These are phyloP conservation scores for Schizopygopsis pylzovi DNA, from an alignment of 2,797 vertebrate genomes.

Conservation along the genomic window DNA sequence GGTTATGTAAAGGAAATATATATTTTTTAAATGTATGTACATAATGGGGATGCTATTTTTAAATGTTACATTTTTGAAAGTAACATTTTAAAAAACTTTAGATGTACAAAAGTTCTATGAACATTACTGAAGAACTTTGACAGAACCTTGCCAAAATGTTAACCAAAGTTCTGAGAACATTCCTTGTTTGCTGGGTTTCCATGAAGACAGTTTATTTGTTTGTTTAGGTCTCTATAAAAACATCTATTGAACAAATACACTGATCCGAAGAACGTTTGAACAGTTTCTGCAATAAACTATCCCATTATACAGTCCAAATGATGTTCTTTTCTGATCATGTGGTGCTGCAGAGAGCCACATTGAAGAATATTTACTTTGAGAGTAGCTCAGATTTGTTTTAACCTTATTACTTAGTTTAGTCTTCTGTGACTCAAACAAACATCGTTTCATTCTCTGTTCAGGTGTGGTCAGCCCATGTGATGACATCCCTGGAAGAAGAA, in stretches of 20 bases:
- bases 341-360: not conserved
- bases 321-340: not conserved
- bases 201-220: not conserved
- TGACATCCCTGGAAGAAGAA: slow-evolving; percentile 29
- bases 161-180: not conserved
- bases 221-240: not conserved
- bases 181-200: not conserved
- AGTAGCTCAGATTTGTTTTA: not conserved
- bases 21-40: not conserved
- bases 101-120: not conserved
- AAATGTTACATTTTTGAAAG: not conserved
- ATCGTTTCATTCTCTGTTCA: not conserved
- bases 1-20: not conserved
- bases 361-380: not conserved
- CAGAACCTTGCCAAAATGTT: not conserved
- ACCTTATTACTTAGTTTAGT: not conserved
- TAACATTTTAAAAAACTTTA: no score
- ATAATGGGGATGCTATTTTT: not conserved
- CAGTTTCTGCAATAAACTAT: not conserved
- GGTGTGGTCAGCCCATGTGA: slow-evolving; percentile 42
- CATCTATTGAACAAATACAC: not conserved
- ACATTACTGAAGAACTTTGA: not conserved
- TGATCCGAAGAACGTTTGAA: not conserved
- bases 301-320: not conserved
- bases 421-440: not conserved